Conservation (phyloP, 2,888 invertebrate species). For the Athalia cordata region DNA sequence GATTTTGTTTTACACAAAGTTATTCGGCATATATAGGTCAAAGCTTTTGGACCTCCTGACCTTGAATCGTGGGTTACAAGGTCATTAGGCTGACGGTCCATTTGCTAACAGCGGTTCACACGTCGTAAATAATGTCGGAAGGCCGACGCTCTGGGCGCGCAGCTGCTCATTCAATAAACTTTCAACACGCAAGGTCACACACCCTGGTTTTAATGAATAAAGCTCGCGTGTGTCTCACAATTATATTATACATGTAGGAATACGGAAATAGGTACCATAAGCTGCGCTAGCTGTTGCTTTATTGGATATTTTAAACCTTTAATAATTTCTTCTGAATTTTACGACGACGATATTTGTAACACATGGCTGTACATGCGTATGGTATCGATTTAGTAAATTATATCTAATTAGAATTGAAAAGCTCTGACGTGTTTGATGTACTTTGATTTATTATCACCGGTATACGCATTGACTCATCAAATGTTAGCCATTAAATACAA, state of each 20-base stretch:
- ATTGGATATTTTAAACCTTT: not conserved
- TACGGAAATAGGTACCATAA: too few relatives aligned
- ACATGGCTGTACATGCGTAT: not conserved
- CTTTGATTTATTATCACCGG: slow-evolving; percentile 7
- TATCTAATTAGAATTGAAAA: not conserved
- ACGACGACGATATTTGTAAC: not conserved
- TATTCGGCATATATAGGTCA: not conserved
- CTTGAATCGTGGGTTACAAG: slow-evolving; percentile 12
- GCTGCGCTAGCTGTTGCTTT: not conserved
- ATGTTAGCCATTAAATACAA: too few relatives aligned
- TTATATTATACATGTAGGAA: too few relatives aligned
- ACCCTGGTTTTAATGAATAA: slow-evolving; percentile 8
- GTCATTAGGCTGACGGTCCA: not conserved
- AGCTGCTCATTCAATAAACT: slow-evolving; percentile 8
- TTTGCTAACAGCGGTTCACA: not conserved
- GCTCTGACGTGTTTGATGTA: not conserved
- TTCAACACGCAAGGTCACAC: slow-evolving; percentile 1
- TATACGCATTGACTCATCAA: too few relatives aligned
- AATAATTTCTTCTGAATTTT: slow-evolving; percentile 1
- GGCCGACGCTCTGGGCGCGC: not conserved
- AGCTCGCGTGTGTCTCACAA: slow-evolving; percentile 6
- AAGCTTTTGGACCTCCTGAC: slow-evolving; percentile 1
- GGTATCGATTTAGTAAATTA: not conserved
- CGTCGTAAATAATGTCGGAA: slow-evolving; percentile 16
- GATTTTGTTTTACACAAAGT: not conserved